Evolutionary conservation across 2,888 invertebrate genomes (phyloP), one percentile per base, ranked within the genome.

Genomic region (Cheilosia soror): DNA sequence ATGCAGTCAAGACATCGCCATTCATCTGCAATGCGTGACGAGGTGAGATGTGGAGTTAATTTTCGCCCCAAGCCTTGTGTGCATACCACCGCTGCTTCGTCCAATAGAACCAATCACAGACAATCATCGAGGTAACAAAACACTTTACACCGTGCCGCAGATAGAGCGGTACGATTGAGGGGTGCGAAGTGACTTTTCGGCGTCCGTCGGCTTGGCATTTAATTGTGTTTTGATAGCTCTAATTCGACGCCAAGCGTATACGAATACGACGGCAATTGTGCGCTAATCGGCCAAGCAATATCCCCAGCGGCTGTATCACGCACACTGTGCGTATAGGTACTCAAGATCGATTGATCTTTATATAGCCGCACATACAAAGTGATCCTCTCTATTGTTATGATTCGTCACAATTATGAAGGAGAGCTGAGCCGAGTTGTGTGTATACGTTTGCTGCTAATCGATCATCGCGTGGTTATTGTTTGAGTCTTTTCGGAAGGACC

Each of bases 161-260:
- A 49, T 20, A 4, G 20, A 44, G 42, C 57, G 20, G 25, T 57
- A 15, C 40, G 15, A 25, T 20, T 20, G 20, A 20, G 20, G 20
- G 20, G 20, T 20, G 20, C 0, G 20, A 47, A 29, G 42, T 60
- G 60, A 62, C 69, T 71, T 71, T 78, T 78, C 78, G 78, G 62
- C 55, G 57, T 73, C 69, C 55, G 57, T 73, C 69, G 63, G 75
- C 57, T 85, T 76, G 81, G 76, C 85, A 72, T 81, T 85, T 85
- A 85, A 85, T 85, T 85, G 85, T 85, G 85, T 85, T 85, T 85
- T 85, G 85, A 85, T 85, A 85, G 85, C 81, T 85, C 85, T 85
- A 85, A 85, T 85, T 85, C 85, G 85, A 85, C 85, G 85, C 85
- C 85, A 77, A 76, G 76, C 66, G 68, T 66, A 37, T 71, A 20